Base-by-base conservation (phyloP, 2,888 invertebrate genomes). In the Oscheius sp. region DNA sequence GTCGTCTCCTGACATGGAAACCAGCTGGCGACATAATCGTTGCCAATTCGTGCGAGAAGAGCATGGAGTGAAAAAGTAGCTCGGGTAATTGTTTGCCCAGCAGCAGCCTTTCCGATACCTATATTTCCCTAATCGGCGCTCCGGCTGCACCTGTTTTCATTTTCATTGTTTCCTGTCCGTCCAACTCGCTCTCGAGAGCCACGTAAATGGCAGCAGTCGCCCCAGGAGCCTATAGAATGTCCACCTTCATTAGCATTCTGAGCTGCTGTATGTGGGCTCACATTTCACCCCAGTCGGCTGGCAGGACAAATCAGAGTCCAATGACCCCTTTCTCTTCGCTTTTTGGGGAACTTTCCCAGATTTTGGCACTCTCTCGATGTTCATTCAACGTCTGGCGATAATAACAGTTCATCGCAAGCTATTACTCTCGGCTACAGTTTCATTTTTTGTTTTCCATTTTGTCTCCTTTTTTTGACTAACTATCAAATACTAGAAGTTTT, bases 211-310 rank as follows among this genome's bases (percentile, higher is more conserved):
- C 37, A 55, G 37, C 53, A 21, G 21, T 21, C 55, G 42, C 42
- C 42, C 42, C 42, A 42, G 42, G 42, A 42, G 42, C 7, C 13
- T 68, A 53, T 68, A 68, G 68, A 35, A 35, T 68, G 68, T 68
- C 68, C 68, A 68, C 68, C 68, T 53, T 68, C 68, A 68, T 68
- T 68, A 68, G 68, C 68, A 68, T 68, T 63, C 63, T 29, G 68
- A 68, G 68, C 68, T 33, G 68, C 55, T 13, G n/a, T 68, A 42
- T 42, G 42, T 42, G 42, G 48, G 63, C 53, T 68, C 68, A 51
- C 33, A 53, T 68, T 68, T 55, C 68, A 68, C 48, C 35, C 35
- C 11, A 37, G 37, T n/a, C 37, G 35, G 9, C 65, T 9, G 33
- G 29, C 42, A 42, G 42, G 48, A 65, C 65, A 65, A 68, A 68